Conservation (phyloP, 1,140 invertebrate genomes). For the Mercenaria mercenaria region DNA sequence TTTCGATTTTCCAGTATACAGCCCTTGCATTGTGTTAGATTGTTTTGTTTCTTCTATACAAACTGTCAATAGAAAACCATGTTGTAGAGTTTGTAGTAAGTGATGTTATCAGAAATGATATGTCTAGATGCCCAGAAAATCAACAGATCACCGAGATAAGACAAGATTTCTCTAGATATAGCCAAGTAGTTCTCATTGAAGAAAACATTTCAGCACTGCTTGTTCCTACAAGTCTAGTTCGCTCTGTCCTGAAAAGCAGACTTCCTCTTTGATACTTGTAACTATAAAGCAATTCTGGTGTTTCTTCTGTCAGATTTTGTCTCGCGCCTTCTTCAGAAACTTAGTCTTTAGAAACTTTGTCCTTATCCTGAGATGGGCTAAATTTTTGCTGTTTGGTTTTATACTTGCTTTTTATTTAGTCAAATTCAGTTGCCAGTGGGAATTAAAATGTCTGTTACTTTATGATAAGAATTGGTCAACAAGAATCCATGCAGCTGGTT, state of each 20-base stretch:
- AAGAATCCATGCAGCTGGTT: too few relatives aligned
- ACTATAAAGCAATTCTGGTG: too few relatives aligned
- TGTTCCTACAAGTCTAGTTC: background rate
- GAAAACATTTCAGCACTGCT: background rate
- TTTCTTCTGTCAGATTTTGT: too few relatives aligned
- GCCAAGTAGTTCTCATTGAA: slow-evolving; percentile 16
- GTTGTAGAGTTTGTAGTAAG: background rate
- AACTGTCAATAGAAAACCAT: background rate
- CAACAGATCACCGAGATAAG: slow-evolving; percentile 17
- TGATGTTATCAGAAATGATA: slow-evolving; percentile 11
- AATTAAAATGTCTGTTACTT: too few relatives aligned
- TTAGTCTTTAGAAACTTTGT: too few relatives aligned
- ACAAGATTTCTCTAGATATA: background rate
- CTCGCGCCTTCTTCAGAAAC: too few relatives aligned
- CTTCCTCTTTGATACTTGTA: background rate
- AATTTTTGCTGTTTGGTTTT: too few relatives aligned
- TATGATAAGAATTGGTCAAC: too few relatives aligned
- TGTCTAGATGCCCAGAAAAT: slow-evolving; percentile 35
- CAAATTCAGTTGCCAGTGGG: too few relatives aligned
- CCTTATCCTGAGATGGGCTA: too few relatives aligned
- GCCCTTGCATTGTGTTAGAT: background rate
- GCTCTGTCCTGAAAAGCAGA: background rate
- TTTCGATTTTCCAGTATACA: background rate
- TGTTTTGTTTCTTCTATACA: background rate
- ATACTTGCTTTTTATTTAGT: too few relatives aligned